phyloP scores from a whole-genome alignment of 2,888 invertebrate genomes.

The Acrobasis suavella region DNA sequence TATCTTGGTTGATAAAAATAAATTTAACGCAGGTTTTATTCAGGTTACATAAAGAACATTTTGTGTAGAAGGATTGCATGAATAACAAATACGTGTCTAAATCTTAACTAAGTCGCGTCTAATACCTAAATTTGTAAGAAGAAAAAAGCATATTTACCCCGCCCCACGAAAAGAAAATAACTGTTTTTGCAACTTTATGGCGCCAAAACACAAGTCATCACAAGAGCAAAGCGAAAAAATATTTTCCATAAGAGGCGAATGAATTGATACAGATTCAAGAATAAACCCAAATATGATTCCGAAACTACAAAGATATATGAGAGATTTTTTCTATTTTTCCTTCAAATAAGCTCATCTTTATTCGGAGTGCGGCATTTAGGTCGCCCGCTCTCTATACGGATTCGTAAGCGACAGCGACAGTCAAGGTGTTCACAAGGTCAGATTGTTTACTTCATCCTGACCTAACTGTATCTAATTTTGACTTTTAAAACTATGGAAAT shows the following conservation, averaged over 20 bases:
- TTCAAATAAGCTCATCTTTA: constrained; percentile 47
- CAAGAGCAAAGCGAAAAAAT: constrained; percentile 1
- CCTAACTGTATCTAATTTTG: constrained; percentile 53
- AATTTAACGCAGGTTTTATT: too few relatives aligned
- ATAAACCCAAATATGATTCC: constrained; percentile 22
- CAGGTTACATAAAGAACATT: too few relatives aligned
- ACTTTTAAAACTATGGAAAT: constrained; percentile 68
- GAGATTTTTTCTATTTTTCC: constrained; percentile 37
- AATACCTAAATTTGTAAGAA: too few relatives aligned
- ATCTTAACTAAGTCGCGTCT: too few relatives aligned
- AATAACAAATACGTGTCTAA: too few relatives aligned
- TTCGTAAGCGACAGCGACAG: constrained; percentile 26
- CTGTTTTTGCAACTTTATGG: constrained; percentile 1
- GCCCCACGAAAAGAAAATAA: background rate
- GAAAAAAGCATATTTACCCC: background rate
- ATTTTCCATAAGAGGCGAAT: constrained; percentile 8
- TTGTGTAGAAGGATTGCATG: too few relatives aligned
- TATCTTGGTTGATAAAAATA: too few relatives aligned
- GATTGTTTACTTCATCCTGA: constrained; percentile 62
- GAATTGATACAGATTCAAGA: constrained; percentile 17
- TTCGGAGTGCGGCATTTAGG: constrained; percentile 48
- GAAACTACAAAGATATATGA: constrained; percentile 24
- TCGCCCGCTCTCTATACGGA: constrained; percentile 35
- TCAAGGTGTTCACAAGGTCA: constrained; percentile 63
- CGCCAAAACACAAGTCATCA: constrained; percentile 14